A percentile compares a stretch with the other conserved stretches of the same genome.
Conservation (phyloP, 1,140 invertebrate genomes). For the Battus philenor region DNA sequence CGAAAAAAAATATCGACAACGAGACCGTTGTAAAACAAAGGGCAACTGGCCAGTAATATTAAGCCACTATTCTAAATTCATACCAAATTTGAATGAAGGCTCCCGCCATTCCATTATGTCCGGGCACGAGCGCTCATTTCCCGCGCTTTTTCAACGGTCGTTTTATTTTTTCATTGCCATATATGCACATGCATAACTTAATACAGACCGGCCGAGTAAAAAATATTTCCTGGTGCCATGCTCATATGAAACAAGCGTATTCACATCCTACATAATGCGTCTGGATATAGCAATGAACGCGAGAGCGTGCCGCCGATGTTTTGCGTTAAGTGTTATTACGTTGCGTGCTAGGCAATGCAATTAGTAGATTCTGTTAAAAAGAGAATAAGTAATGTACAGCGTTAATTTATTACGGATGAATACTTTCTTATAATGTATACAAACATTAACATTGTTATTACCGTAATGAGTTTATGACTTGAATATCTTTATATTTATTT, state of each 20-base stretch:
- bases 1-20: not conserved
- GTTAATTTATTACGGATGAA: too few species aligned
- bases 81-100: slow-evolving; percentile 35
- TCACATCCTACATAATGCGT: slow-evolving; percentile 6
- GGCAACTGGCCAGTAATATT: slow-evolving; percentile 20
- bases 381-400: too few species aligned
- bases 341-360: slow-evolving; percentile 5
- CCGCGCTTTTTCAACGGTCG: slow-evolving; percentile 26
- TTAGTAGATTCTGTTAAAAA: slow-evolving; percentile 8
- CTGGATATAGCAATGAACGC: slow-evolving; percentile 9
- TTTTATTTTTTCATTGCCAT: slow-evolving; percentile 19
- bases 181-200: slow-evolving; percentile 35
- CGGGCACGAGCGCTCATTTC: slow-evolving; percentile 32
- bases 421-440: too few species aligned
- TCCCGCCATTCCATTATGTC: slow-evolving; percentile 35
- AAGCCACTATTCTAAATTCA: slow-evolving; percentile 25
- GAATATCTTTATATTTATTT: too few species aligned
- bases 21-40: slow-evolving; percentile 6
- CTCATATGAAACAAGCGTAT: slow-evolving; percentile 3
- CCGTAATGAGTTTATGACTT: too few species aligned
- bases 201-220: slow-evolving; percentile 25
- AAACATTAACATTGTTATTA: too few species aligned
- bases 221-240: not conserved
- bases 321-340: slow-evolving; percentile 13
- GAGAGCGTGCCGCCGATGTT: slow-evolving; percentile 7